phyloP scores from a whole-genome alignment of 2,113 vertebrate genomes.

The Notiomystis cincta region DNA sequence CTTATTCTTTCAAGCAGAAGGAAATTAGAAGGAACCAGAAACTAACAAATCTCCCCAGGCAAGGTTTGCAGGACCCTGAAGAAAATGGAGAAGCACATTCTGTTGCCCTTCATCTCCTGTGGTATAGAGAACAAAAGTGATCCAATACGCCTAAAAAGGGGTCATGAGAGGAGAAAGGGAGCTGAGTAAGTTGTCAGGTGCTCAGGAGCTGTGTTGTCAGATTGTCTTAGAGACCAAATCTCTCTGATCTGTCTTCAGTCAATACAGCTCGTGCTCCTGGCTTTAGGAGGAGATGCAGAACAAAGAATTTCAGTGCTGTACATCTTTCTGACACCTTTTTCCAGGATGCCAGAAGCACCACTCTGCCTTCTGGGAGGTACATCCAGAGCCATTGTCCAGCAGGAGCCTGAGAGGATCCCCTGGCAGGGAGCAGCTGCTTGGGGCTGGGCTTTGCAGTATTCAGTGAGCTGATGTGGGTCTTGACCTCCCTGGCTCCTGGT shows the following conservation, averaged over 20 bases:
- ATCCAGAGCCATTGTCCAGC: background rate
- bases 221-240: background rate
- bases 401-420: background rate
- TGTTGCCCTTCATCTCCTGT: background rate
- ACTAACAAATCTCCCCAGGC: background rate
- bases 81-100: background rate
- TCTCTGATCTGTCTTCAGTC: background rate
- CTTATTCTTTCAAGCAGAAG: background rate
- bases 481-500: background rate
- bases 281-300: background rate
- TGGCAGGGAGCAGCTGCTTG: background rate
- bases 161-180: background rate
- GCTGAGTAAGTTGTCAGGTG: accelerated
- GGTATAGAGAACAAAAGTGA: background rate
- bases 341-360: background rate
- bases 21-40: constrained; percentile 14
- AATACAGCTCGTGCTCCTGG: background rate
- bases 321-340: background rate
- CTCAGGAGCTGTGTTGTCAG: background rate
- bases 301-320: background rate
- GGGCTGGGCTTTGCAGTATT: background rate
- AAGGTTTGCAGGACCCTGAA: background rate
- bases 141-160: background rate
- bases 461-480: background rate
- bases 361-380: background rate